A percentile compares a stretch with the other conserved stretches of the same genome.
phyloP scores from a whole-genome alignment of 2,888 invertebrate genomes.

The Pristionchus exspectatus region DNA sequence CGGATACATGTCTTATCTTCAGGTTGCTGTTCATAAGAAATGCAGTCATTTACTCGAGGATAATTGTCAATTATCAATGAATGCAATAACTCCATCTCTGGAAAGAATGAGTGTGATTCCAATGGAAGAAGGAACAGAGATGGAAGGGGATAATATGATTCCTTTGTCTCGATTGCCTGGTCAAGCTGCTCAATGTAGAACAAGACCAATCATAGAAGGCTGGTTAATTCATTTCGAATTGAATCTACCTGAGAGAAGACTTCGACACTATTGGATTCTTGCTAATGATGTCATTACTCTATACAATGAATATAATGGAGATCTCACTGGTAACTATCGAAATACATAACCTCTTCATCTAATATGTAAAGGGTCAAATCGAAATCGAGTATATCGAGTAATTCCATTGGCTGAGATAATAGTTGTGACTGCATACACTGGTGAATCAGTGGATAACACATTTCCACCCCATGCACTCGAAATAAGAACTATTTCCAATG shows the following conservation, averaged over 20 bases:
- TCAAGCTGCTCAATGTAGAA: constrained; percentile 63
- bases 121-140: constrained; percentile 5
- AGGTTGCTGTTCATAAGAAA: constrained; percentile 78
- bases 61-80: constrained; percentile 75
- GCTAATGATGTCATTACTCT: constrained; percentile 72
- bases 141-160: constrained; percentile 66
- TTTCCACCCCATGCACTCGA: constrained; percentile 79
- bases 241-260: constrained; percentile 72
- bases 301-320: constrained; percentile 77
- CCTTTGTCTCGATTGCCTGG: constrained; percentile 72
- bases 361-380: constrained; percentile 63
- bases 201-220: constrained; percentile 69
- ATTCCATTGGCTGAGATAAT: constrained; percentile 76
- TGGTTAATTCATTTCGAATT: constrained; percentile 78
- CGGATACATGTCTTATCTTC: background rate
- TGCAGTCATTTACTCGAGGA: constrained; percentile 72
- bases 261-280: constrained; percentile 78
- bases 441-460: constrained; percentile 69
- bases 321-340: constrained; percentile 56
- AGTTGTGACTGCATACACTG: constrained; percentile 74
- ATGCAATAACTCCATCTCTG: constrained; percentile 60
- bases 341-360: background rate
- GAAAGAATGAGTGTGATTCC: constrained; percentile 62
- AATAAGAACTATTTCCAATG: constrained; percentile 70
- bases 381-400: constrained; percentile 70